Evolutionary conservation across 2,797 vertebrate genomes (phyloP), one percentile per base, ranked within the genome.

Genomic region (Acomys russatus): DNA sequence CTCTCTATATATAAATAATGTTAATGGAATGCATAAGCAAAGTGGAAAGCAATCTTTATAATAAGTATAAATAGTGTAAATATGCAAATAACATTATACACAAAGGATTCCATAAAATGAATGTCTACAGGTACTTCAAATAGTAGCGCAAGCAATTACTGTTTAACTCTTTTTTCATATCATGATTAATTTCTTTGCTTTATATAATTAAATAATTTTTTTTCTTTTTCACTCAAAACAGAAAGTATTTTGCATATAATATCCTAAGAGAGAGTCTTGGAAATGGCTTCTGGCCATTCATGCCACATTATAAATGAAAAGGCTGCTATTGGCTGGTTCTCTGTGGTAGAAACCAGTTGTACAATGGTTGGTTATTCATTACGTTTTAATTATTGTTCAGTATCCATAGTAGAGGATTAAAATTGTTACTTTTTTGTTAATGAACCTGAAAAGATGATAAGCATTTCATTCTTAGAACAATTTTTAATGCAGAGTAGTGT

Each of bases 381-480:
- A 49, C 56, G 85, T 90, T 95, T 96, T 96, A 84, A 96, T 96
- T 95, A 78, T 94, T 68, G 44, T 66, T 92, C 86, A 38, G 20
- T 94, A 61, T 83, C 59, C 17, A n/a, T 74, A 84, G 54, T 59
- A 91, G 35, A 94, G 28, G 9, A 90, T 91, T 89, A 95, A 94
- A 96, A 95, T 74, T 70, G 7, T 90, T 96, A 82, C 23, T 95
- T 35, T 73, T 96, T 87, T 95, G 33, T 68, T 90, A 95, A 96
- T 74, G 56, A 92, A 85, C 33, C 49, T 20, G 90, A 89, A 88
- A 35, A 80, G 35, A 83, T 83, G 9, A 25, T 59, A 87, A 87
- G 49, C 11, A 11, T 77, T 89, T 95, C 90, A 92, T 92, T 94
- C n/a, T 92, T 89, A 44, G 11, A 88, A 82, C 56, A 10, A 79